Conservation (phyloP, 2,797 vertebrate species). For the Megaceryle alcyon region DNA sequence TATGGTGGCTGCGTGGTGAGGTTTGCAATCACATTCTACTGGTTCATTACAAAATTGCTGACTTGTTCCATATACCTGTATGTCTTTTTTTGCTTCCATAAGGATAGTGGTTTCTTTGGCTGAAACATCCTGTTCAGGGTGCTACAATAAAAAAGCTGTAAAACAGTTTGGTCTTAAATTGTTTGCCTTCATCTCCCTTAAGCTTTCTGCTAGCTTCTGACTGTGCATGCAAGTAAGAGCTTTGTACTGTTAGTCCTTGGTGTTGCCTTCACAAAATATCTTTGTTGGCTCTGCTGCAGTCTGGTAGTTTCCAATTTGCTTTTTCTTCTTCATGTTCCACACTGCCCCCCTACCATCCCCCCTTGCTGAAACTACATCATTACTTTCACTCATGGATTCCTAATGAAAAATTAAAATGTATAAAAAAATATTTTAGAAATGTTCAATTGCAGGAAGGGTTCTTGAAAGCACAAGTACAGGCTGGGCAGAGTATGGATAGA, state of each 20-base stretch:
- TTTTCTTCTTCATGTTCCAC: not conserved
- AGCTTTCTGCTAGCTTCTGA: constrained; percentile 53
- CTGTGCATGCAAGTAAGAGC: not conserved
- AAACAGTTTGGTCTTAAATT: constrained; percentile 31
- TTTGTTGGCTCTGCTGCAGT: not conserved
- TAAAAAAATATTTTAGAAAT: not conserved
- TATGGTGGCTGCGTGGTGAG: not conserved
- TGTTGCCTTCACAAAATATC: not conserved
- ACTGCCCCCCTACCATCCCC: too few relatives aligned
- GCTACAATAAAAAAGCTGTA: not conserved
- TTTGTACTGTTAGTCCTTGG: constrained; percentile 36
- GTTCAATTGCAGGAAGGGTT: not conserved
- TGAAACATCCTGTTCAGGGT: constrained; percentile 7
- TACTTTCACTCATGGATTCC: not conserved
- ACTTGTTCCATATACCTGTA: not conserved
- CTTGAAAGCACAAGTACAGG: too few relatives aligned
- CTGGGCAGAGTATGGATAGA: too few relatives aligned
- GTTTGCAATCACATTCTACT: not conserved
- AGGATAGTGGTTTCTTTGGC: constrained; percentile 22
- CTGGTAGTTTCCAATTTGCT: not conserved
- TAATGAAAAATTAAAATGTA: not conserved
- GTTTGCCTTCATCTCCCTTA: constrained; percentile 35
- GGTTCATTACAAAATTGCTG: not conserved
- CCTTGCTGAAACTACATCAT: not conserved
- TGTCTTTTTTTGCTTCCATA: not conserved